Percentiles rank a stretch among this genome's conserved stretches.
phyloP scores from a whole-genome alignment of 92 coral and sea anemone genomes.

The Umimayanthus kanabou region DNA sequence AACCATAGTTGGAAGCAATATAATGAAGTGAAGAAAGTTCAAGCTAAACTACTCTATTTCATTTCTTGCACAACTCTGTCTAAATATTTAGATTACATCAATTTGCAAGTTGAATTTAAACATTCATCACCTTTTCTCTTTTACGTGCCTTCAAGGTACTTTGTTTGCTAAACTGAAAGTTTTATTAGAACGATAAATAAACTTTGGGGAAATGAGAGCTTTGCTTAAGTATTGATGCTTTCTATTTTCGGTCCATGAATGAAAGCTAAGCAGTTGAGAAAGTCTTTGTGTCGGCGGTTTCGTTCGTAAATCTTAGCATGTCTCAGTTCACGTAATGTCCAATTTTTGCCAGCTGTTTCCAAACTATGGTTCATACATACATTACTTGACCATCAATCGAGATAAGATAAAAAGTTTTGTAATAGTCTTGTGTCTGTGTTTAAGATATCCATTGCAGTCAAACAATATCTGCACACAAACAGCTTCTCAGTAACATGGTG shows the following conservation, averaged over 20 bases:
- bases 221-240: neutral
- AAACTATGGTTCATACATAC: slow-evolving; percentile 14
- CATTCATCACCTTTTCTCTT: neutral
- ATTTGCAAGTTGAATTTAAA: neutral
- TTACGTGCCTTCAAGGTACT: neutral
- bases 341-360: slow-evolving; percentile 20
- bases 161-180: neutral
- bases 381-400: slow-evolving; percentile 27
- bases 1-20: neutral
- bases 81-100: neutral
- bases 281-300: slow-evolving; percentile 23
- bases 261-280: neutral
- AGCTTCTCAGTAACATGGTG: slow-evolving; percentile 9
- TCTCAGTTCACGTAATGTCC: neutral
- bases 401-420: slow-evolving; percentile 20
- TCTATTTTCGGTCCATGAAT: neutral
- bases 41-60: too few species aligned
- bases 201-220: neutral
- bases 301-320: slow-evolving; percentile 18
- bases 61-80: neutral
- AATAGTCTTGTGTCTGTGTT: slow-evolving; percentile 10
- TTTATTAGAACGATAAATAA: slow-evolving; percentile 1
- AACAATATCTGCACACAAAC: slow-evolving; percentile 1
- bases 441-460: slow-evolving; percentile 15
- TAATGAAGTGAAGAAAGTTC: neutral